phyloP scores from a whole-genome alignment of 2,113 vertebrate genomes.

The Daphoenositta chrysoptera region DNA sequence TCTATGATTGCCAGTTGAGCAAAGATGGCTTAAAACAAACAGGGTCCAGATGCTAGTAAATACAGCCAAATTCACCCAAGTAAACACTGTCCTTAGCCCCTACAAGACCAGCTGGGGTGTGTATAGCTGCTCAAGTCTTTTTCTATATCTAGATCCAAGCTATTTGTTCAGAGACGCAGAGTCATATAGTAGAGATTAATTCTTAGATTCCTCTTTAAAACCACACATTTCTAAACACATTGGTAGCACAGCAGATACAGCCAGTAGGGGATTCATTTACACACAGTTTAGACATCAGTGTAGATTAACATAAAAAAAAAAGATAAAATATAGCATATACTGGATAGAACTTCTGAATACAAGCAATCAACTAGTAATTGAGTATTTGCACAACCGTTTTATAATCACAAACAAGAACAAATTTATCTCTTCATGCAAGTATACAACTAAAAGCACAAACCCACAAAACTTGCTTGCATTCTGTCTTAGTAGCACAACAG shows the following conservation, averaged over 20 bases:
- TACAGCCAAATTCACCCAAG: neutral
- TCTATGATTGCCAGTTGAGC: neutral
- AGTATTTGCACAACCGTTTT: neutral
- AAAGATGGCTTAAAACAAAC: neutral
- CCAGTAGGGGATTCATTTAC: neutral
- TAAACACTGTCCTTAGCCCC: neutral
- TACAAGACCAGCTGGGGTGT: neutral
- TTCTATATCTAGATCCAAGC: neutral
- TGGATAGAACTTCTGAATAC: neutral
- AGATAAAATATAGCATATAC: neutral
- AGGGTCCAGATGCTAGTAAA: neutral
- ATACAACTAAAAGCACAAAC: neutral
- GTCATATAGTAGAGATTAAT: neutral
- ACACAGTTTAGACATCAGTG: neutral
- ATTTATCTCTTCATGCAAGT: neutral
- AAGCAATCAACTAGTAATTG: neutral
- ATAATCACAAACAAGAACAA: neutral
- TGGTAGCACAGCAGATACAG: neutral
- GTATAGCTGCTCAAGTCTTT: neutral
- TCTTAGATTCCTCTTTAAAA: neutral
- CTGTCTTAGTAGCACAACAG: neutral
- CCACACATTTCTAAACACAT: neutral
- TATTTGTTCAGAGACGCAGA: neutral
- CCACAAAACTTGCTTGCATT: neutral
- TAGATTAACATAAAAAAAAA: neutral